phyloP scores from a whole-genome alignment of 2,113 vertebrate genomes.

The Hemiscyllium ocellatum region DNA sequence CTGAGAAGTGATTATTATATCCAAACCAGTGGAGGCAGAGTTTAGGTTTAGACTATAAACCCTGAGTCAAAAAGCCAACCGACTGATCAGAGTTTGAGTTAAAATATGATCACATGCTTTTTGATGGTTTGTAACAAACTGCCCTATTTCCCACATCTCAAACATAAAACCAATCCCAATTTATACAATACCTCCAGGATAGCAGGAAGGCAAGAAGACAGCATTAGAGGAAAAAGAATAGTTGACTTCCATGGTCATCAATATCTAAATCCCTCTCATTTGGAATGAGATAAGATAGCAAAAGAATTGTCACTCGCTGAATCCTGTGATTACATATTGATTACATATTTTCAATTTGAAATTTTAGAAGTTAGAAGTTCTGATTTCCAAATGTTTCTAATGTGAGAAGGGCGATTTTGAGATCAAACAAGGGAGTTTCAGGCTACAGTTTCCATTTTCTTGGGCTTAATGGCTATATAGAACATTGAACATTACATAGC shows the following conservation, averaged over 20 bases:
- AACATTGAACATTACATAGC: too few species aligned
- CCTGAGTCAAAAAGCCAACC: neutral
- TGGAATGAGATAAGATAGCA: neutral
- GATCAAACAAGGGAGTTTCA: neutral
- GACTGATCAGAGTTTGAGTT: neutral
- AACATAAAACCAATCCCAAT: neutral
- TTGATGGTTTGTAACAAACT: neutral
- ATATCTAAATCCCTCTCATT: neutral
- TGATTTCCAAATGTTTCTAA: neutral
- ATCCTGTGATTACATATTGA: neutral
- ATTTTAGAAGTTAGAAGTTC: neutral
- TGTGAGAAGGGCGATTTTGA: neutral
- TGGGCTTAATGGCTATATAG: neutral
- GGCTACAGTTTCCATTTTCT: neutral
- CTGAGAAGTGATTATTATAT: neutral
- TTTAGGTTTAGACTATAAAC: neutral
- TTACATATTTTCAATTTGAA: neutral
- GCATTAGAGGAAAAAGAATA: neutral
- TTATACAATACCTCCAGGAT: neutral
- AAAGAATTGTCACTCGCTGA: neutral
- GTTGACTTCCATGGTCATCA: neutral
- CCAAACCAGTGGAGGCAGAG: neutral
- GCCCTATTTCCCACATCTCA: too few species aligned
- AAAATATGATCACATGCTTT: neutral
- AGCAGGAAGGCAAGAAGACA: neutral